phyloP scores from a whole-genome alignment of 2,797 vertebrate species.

The Oophaga sylvatica region DNA sequence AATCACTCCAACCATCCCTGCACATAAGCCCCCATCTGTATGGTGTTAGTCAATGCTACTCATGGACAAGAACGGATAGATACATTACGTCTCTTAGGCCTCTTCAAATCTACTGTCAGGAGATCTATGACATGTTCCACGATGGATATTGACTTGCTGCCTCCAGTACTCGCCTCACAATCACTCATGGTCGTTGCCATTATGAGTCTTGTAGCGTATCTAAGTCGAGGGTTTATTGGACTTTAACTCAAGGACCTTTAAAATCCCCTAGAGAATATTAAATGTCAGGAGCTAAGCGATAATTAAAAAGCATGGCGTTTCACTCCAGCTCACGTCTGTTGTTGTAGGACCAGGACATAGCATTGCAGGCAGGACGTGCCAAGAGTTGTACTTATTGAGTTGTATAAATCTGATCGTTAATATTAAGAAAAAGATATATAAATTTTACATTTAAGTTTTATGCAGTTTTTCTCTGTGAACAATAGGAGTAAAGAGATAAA shows the following conservation, averaged over 20 bases:
- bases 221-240: slow-evolving; percentile 27
- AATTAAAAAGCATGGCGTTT: slow-evolving; percentile 40
- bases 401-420: neutral
- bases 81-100: slow-evolving; percentile 11
- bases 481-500: no score
- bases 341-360: neutral
- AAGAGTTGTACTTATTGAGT: neutral
- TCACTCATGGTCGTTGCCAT: slow-evolving; percentile 43
- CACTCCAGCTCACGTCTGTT: neutral
- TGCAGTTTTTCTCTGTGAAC: neutral
- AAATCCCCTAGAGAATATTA: slow-evolving; percentile 37
- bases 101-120: slow-evolving; percentile 24
- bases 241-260: slow-evolving; percentile 44
- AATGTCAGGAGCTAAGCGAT: slow-evolving; percentile 27
- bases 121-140: slow-evolving; percentile 44
- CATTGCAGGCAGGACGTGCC: neutral
- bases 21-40: neutral
- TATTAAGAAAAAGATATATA: no score
- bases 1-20: neutral
- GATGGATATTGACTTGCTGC: slow-evolving; percentile 53
- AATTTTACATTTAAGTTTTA: neutral
- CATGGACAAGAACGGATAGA: slow-evolving; percentile 9
- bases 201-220: neutral
- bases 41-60: neutral
- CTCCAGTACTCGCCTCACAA: slow-evolving; percentile 33